phyloP scores from a whole-genome alignment of 1,140 invertebrate species.

The Drosophila jambulina region DNA sequence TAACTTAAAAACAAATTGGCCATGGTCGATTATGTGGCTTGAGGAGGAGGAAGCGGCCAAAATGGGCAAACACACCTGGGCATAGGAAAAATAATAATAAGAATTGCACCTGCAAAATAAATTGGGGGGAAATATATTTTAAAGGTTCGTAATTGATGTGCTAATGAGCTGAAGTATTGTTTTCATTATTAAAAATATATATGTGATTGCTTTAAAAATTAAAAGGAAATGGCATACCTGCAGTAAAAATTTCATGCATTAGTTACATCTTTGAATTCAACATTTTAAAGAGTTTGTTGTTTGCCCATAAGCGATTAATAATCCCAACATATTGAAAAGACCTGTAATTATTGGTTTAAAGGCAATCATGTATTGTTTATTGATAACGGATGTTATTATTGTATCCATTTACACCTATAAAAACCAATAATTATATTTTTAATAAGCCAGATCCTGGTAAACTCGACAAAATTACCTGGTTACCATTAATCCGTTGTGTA shows the following conservation, averaged over 20 bases:
- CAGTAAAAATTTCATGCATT: too few species aligned
- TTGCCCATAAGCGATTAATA: too few species aligned
- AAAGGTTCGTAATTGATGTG: not conserved
- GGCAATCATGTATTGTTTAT: not conserved
- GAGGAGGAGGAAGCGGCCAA: conserved; percentile 18
- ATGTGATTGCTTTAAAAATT: too few species aligned
- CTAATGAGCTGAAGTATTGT: not conserved
- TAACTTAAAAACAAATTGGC: conserved; percentile 56
- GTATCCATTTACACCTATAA: not conserved
- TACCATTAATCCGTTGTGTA: not conserved
- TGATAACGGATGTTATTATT: not conserved
- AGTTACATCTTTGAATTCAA: too few species aligned
- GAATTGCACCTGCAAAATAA: conserved; percentile 28
- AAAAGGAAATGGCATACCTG: not conserved
- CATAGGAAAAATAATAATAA: not conserved
- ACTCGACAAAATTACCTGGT: not conserved
- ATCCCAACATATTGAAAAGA: not conserved
- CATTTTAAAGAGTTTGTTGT: too few species aligned
- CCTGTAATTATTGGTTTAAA: not conserved
- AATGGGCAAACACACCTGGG: conserved; percentile 19
- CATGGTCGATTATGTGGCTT: conserved; percentile 31
- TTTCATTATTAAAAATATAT: too few species aligned
- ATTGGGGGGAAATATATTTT: not conserved
- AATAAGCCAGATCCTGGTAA: not conserved
- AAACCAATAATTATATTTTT: not conserved